phyloP scores from a whole-genome alignment of 2,113 vertebrate species.

The Mesoclemmys tuberculata region DNA sequence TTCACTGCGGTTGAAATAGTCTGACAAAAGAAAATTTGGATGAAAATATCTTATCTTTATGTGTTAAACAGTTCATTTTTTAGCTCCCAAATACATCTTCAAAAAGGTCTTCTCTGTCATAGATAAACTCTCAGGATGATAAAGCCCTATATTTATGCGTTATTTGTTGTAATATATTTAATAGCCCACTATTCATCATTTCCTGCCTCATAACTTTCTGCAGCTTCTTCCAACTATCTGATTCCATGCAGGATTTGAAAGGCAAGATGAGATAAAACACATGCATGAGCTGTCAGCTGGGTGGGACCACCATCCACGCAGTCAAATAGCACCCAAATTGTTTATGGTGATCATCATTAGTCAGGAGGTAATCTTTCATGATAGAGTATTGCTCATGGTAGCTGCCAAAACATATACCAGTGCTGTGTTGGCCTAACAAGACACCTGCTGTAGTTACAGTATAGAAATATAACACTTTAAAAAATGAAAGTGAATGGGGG shows the following conservation, averaged over 20 bases:
- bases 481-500: neutral
- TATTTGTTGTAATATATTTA: conserved; percentile 64
- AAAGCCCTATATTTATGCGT: conserved; percentile 34
- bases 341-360: conserved; percentile 64
- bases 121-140: conserved; percentile 42
- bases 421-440: neutral
- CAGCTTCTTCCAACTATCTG: conserved; percentile 11
- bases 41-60: conserved; percentile 24
- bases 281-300: conserved; percentile 35
- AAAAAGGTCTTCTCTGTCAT: conserved; percentile 45
- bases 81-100: conserved; percentile 42
- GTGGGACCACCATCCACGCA: conserved; percentile 62
- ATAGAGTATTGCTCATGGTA: conserved; percentile 19
- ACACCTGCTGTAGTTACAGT: conserved; percentile 15
- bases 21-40: neutral
- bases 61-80: conserved; percentile 56
- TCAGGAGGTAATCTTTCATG: conserved; percentile 53
- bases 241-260: conserved; percentile 29
- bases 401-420: conserved; percentile 24
- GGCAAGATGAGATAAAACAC: conserved; percentile 66
- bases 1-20: neutral
- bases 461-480: neutral
- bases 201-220: conserved; percentile 47
- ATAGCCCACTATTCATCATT: conserved; percentile 56
- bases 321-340: conserved; percentile 48